Evolutionary conservation across 2,888 invertebrate genomes (phyloP), one percentile per base, ranked within the genome.

Genomic region (Heterodera filipjevi): DNA sequence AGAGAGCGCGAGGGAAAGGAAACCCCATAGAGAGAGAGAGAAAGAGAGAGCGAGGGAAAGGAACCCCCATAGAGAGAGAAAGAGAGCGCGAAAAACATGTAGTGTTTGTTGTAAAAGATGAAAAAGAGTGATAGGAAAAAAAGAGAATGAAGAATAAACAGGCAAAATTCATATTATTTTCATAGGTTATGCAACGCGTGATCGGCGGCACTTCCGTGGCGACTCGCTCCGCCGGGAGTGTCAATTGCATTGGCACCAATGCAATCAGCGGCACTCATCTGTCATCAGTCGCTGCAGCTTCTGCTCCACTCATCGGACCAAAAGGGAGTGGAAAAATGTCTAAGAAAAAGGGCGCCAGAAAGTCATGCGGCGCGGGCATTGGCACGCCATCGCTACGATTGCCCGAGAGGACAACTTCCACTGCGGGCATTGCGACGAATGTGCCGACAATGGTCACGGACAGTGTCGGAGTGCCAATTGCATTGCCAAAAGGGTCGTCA

Each of bases 171-270:
- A 16, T 22, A 53, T 19, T 53, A 5, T 59, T 59, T n/a, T 59
- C 10, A 27, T 44, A 72, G 72, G 73, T 73, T 35, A 75, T 75
- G 75, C 75, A 75, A 44, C 75, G 75, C 3, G 75, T 75, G 32
- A 75, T 75, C 44, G 66, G 75, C 30, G 75, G 75, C 46, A 75
- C 68, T 68, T 16, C 19, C 19, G 68, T 35, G 14, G 32, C 33
- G 33, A 27, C 33, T 35, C 68, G 33, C 22, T 1, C 68, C n/a
- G 75, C 49, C 27, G 66, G 66, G 33, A 27, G 16, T 19, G 33
- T 44, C 10, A 75, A 22, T 75, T 30, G 39, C 19, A 27, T 30
- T 30, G n/a, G 39, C 27, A 22, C 30, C 5, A 75, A 32, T 33
- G 53, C 39, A 16, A 12, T n/a, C 2, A 14, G 12, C n/a, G 64